Conservation (phyloP, 2,888 invertebrate genomes). For the Morinoia aosen region DNA sequence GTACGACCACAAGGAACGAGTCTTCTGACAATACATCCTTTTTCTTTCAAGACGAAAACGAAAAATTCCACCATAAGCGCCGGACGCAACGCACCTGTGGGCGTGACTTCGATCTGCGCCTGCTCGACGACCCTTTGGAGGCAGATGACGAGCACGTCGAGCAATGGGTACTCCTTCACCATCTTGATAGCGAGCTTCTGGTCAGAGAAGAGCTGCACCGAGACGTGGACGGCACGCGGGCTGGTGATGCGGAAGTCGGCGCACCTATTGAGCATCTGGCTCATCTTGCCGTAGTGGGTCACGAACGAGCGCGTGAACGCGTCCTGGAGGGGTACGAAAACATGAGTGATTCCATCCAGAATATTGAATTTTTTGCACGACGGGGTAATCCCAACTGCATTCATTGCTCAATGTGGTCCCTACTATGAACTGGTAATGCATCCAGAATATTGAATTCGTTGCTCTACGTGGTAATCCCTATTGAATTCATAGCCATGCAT, state of each 20-base stretch:
- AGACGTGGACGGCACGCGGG: slow-evolving; percentile 97
- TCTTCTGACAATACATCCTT: too few species aligned
- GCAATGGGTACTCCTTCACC: slow-evolving; percentile 88
- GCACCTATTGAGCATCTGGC: slow-evolving; percentile 88
- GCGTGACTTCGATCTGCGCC: not conserved
- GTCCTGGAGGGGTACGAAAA: slow-evolving; percentile 75
- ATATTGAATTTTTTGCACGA: too few species aligned
- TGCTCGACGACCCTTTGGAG: slow-evolving; percentile 14
- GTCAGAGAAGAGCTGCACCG: slow-evolving; percentile 95
- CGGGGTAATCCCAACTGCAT: too few species aligned
- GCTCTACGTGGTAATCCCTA: too few species aligned
- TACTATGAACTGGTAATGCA: too few species aligned
- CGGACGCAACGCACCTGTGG: not conserved
- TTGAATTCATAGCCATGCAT: too few species aligned
- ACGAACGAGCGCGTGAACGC: slow-evolving; percentile 95
- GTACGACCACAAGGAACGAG: too few species aligned
- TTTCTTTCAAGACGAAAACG: too few species aligned
- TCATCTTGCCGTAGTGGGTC: slow-evolving; percentile 94
- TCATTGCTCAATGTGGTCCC: too few species aligned
- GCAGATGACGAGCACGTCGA: slow-evolving; percentile 93
- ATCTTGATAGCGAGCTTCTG: slow-evolving; percentile 90
- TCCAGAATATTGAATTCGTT: too few species aligned
- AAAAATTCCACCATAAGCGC: not conserved
- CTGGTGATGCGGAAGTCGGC: slow-evolving; percentile 91
- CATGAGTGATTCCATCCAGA: too few species aligned